These are phyloP conservation scores for Parthenolecanium corni DNA, from an alignment of 2,888 invertebrate genomes.

Conservation along the genomic window DNA sequence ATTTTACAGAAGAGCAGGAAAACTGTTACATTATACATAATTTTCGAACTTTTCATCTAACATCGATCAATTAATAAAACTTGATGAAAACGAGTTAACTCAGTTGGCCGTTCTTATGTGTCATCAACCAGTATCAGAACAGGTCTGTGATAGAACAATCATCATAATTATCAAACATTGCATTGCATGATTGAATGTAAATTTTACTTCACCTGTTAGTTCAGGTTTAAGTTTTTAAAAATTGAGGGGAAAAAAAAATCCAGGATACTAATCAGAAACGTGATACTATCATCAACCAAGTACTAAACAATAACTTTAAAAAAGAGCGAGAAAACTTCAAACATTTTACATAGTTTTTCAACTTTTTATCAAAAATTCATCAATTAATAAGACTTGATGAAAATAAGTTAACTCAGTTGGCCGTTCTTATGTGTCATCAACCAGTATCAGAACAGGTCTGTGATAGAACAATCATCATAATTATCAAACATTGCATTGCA, in stretches of 20 bases:
- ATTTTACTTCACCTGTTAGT: too few relatives aligned
- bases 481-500: neutral
- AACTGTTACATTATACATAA: neutral
- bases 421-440: slow-evolving; percentile 33
- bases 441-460: slow-evolving; percentile 39
- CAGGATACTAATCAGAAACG: too few relatives aligned
- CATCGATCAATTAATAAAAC: neutral
- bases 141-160: slow-evolving; percentile 37
- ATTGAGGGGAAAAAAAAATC: too few relatives aligned
- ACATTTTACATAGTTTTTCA: neutral
- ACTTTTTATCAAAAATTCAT: neutral
- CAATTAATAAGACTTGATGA: neutral
- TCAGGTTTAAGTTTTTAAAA: too few relatives aligned
- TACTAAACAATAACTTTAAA: too few relatives aligned
- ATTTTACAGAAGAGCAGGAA: neutral
- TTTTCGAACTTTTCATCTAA: neutral
- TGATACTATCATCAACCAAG: neutral
- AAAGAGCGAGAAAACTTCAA: neutral
- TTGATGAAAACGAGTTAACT: neutral
- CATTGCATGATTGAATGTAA: too few relatives aligned
- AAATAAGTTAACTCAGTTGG: slow-evolving; percentile 5
- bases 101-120: slow-evolving; percentile 29
- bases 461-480: slow-evolving; percentile 35
- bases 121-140: slow-evolving; percentile 37
- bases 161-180: slow-evolving; percentile 32